Base-by-base conservation (phyloP, 2,113 vertebrate species). In the Jacana jacana region DNA sequence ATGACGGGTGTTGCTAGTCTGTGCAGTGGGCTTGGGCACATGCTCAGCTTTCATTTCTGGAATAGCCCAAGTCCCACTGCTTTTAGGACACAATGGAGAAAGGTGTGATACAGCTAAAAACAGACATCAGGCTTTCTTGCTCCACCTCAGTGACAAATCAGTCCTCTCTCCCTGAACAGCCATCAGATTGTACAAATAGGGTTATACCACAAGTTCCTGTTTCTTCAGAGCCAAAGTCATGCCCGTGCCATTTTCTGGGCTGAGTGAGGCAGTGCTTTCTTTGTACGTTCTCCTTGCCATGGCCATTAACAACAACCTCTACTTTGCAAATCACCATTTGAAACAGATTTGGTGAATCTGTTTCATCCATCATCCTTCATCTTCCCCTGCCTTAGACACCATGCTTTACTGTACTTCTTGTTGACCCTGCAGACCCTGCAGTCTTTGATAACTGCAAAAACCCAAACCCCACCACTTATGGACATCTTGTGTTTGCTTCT, bases 401-500 rank as follows among this genome's bases (percentile, higher is more conserved):
- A 31, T 31, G 15, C 10, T 17, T 13, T 88, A 72, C 48, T 69
- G 4, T 6, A 27, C 3, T 72, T 40, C 22, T 69, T n/a, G 12
- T 57, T 72, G 58, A 69, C 28, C 10, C 40, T 39, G 13, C 10
- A 65, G 58, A 69, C 28, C 10, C 40, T 39, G 13, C 10, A 65
- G 24, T 33, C 40, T 85, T 88, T 40, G 19, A 37, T n/a, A 61
- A 9, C 7, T 11, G 52, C 23, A 46, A 60, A 35, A 10, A 1
- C 0, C 1, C n/a, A n/a, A n/a, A n/a, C n/a, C n/a, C n/a, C n/a
- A n/a, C 1, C 6, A 49, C 12, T 37, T 73, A 22, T 0, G 2
- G 28, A 25, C 11, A 24, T 42, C 35, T 73, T 88, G 5, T 61
- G 1, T 51, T 91, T 51, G 28, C 5, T 58, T 16, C 23, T 17